Percentiles rank a stretch among this genome's conserved stretches.
phyloP scores from a whole-genome alignment of 2,797 vertebrate species.

The Champsocephalus gunnari region DNA sequence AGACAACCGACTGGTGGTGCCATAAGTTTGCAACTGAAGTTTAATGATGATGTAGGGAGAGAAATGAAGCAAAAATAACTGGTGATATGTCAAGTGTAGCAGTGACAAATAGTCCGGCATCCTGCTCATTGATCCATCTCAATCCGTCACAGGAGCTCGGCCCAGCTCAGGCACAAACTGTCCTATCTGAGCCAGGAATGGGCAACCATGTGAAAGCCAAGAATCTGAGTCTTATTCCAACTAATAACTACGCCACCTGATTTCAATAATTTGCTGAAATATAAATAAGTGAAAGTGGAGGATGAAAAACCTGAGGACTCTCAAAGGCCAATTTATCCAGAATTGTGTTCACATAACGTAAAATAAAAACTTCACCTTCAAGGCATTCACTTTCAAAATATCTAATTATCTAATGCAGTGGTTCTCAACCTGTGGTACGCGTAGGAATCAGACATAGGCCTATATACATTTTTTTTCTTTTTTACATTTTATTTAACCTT shows the following conservation, averaged over 20 bases:
- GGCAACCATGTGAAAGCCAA: slow-evolving; percentile 26
- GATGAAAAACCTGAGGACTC: slow-evolving; percentile 8
- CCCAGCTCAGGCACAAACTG: slow-evolving; percentile 61
- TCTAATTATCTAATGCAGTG: background rate
- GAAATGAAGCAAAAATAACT: slow-evolving; percentile 62
- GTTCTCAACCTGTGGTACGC: too few relatives aligned
- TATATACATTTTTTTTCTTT: too few relatives aligned
- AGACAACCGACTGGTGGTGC: slow-evolving; percentile 60
- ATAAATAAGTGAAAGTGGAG: slow-evolving; percentile 23
- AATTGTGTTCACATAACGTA: background rate
- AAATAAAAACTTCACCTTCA: background rate
- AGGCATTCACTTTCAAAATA: background rate
- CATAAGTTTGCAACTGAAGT: slow-evolving; percentile 65
- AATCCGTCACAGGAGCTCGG: slow-evolving; percentile 55
- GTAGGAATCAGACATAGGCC: too few relatives aligned
- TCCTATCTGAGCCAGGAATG: slow-evolving; percentile 46
- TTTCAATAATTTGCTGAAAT: slow-evolving; percentile 36
- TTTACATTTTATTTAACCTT: too few relatives aligned
- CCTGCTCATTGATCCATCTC: slow-evolving; percentile 75
- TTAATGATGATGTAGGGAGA: slow-evolving; percentile 73
- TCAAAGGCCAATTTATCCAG: background rate
- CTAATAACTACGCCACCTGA: slow-evolving; percentile 24
- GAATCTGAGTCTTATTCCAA: slow-evolving; percentile 29
- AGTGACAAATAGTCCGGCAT: slow-evolving; percentile 70
- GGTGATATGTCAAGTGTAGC: slow-evolving; percentile 63